phyloP scores from a whole-genome alignment of 2,888 invertebrate species.

The Apotomis turbidana region DNA sequence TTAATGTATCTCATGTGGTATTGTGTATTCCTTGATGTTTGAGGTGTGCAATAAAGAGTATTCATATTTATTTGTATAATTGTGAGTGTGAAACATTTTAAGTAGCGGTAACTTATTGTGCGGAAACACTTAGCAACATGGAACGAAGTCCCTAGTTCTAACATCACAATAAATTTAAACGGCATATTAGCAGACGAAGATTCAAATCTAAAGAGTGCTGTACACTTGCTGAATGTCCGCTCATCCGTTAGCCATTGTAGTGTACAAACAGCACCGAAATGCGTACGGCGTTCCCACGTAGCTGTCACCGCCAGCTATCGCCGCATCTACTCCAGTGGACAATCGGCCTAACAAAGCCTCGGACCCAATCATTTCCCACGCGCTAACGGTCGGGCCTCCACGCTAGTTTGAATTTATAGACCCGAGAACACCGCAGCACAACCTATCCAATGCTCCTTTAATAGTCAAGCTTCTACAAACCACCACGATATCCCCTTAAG shows the following conservation, averaged over 20 bases:
- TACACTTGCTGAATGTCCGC: slow-evolving; percentile 38
- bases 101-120: too few species aligned
- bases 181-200: slow-evolving; percentile 18
- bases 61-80: too few species aligned
- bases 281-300: slow-evolving; percentile 75
- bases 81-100: too few species aligned
- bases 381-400: slow-evolving; percentile 78
- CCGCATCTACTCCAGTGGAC: slow-evolving; percentile 80
- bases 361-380: slow-evolving; percentile 82
- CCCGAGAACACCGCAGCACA: slow-evolving; percentile 64
- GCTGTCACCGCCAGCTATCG: slow-evolving; percentile 80
- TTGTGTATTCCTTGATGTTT: too few species aligned
- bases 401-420: slow-evolving; percentile 76
- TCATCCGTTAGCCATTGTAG: slow-evolving; percentile 41
- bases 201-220: slow-evolving; percentile 37
- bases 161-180: slow-evolving; percentile 8
- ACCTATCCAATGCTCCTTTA: slow-evolving; percentile 62
- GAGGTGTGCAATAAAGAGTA: too few species aligned
- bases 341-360: slow-evolving; percentile 82
- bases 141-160: background rate
- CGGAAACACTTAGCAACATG: too few species aligned
- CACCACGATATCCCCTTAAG: slow-evolving; percentile 8
- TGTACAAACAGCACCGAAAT: slow-evolving; percentile 39
- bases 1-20: too few species aligned
- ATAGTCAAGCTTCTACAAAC: slow-evolving; percentile 49